These are phyloP conservation scores for Leucophenga montana DNA, from an alignment of 2,888 invertebrate species.

Conservation along the genomic window DNA sequence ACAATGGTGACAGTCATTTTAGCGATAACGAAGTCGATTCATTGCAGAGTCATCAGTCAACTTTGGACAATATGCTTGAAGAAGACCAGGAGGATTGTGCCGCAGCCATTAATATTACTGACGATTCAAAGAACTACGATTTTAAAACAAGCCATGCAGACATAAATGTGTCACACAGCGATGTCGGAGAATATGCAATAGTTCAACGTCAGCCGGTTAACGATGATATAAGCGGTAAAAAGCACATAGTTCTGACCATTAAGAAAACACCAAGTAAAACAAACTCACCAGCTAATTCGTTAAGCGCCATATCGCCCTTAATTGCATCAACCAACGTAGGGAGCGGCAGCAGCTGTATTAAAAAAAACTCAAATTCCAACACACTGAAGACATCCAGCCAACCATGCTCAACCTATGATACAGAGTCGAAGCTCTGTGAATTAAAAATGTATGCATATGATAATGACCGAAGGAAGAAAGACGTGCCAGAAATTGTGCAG, in stretches of 20 bases:
- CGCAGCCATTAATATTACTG: background rate
- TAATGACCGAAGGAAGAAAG: background rate
- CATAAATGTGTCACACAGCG: conserved; percentile 34
- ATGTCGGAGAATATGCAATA: conserved; percentile 62
- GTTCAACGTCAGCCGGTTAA: conserved; percentile 46
- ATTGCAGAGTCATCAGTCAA: background rate
- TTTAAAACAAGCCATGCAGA: too few relatives aligned
- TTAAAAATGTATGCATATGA: too few relatives aligned
- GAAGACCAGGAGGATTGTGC: background rate
- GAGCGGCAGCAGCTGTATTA: too few relatives aligned
- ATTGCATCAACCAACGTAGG: background rate
- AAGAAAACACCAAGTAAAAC: conserved; percentile 69
- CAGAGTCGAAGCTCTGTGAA: too few relatives aligned
- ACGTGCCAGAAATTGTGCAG: too few relatives aligned
- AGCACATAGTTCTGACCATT: conserved; percentile 69
- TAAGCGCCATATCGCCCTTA: conserved; percentile 48
- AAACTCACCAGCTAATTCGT: conserved; percentile 58
- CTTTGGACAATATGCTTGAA: background rate
- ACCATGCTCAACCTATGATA: too few relatives aligned
- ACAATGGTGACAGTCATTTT: conserved; percentile 45
- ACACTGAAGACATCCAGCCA: too few relatives aligned
- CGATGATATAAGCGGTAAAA: conserved; percentile 43
- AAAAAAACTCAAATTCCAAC: too few relatives aligned
- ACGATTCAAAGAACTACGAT: conserved; percentile 38
- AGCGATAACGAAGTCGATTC: conserved; percentile 20